Percentiles rank a stretch among this genome's conserved stretches.
Conservation (phyloP, 2,797 vertebrate species). For the Cossypha niveicapilla region DNA sequence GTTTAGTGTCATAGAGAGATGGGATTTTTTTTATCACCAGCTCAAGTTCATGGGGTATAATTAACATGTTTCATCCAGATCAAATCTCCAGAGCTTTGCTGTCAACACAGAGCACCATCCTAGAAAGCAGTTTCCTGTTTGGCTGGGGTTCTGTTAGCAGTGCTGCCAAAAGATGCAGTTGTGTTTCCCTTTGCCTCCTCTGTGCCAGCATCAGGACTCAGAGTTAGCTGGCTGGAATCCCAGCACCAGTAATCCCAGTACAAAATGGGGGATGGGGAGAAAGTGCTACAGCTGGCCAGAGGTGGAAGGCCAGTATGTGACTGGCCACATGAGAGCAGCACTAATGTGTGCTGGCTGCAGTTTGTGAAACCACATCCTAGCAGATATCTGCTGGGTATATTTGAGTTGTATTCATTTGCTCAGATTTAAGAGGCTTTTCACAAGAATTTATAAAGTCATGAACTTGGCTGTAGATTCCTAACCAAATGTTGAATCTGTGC, state of each 20-base stretch:
- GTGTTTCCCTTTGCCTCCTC: neutral
- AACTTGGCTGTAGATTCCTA: neutral
- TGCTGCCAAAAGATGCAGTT: neutral
- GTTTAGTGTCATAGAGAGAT: neutral
- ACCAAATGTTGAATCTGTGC: neutral
- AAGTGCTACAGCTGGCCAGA: neutral
- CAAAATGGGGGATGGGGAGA: neutral
- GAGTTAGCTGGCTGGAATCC: neutral
- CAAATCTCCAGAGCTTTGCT: neutral
- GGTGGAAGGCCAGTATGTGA: neutral
- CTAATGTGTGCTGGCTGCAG: neutral
- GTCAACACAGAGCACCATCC: neutral
- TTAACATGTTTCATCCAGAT: neutral
- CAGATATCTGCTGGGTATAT: neutral
- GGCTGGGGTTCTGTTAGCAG: neutral
- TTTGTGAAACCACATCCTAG: neutral
- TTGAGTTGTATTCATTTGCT: neutral
- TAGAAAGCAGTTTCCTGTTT: slow-evolving; percentile 38
- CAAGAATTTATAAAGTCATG: neutral
- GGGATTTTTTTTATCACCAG: neutral
- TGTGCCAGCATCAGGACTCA: neutral
- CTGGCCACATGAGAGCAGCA: neutral
- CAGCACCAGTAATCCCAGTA: neutral
- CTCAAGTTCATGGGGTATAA: neutral
- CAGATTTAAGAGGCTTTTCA: neutral